Percentiles rank a stretch among this genome's conserved stretches.
phyloP scores from a whole-genome alignment of 2,888 invertebrate genomes.

The Tribolium freemani region DNA sequence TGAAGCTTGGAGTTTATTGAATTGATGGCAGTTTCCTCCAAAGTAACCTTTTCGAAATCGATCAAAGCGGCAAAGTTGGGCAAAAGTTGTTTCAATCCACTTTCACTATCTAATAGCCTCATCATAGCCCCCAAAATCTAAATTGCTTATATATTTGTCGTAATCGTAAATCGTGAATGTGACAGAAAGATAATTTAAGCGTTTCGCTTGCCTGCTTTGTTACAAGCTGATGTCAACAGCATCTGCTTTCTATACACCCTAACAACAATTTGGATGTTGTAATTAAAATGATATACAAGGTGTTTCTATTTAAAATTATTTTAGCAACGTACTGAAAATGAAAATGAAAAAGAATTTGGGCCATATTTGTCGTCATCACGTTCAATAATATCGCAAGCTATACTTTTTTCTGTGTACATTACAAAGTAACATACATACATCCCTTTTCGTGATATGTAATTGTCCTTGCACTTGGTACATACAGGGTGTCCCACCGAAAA shows the following conservation, averaged over 20 bases:
- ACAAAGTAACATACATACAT: too few species aligned
- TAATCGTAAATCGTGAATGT: conserved; percentile 39
- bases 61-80: conserved; percentile 23
- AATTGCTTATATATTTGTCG: conserved; percentile 27
- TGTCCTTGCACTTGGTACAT: too few species aligned
- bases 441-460: too few species aligned
- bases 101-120: conserved; percentile 7
- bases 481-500: too few species aligned
- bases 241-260: conserved; percentile 20
- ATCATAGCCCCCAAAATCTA: conserved; percentile 4
- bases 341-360: too few species aligned
- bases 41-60: conserved; percentile 15
- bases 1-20: not conserved
- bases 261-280: conserved; percentile 11
- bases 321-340: not conserved
- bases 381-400: too few species aligned
- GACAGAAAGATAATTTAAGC: conserved; percentile 39
- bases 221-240: conserved; percentile 34
- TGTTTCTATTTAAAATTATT: conserved; percentile 18
- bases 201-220: conserved; percentile 27
- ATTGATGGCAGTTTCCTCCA: not conserved
- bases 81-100: conserved; percentile 14
- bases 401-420: too few species aligned
- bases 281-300: conserved; percentile 24
- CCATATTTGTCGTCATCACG: too few species aligned